A percentile compares a stretch with the other conserved stretches of the same genome.
Evolutionary conservation across 1,140 invertebrate species (phyloP).

Genomic region (Bombus fervidus): DNA sequence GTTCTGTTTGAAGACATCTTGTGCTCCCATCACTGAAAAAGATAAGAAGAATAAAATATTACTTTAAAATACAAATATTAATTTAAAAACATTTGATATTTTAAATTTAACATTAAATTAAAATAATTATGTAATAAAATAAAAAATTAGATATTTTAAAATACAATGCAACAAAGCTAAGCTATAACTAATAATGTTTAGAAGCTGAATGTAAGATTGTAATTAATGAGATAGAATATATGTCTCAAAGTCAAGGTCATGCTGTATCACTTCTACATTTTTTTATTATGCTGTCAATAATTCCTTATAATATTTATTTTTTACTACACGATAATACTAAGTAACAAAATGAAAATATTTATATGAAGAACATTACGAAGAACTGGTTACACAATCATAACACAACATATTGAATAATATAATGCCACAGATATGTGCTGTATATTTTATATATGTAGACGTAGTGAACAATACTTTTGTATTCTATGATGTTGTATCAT

Average conservation of each 20-base stretch:
- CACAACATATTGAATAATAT: background rate
- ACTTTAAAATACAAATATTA: conserved; percentile 3
- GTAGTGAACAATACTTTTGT: conserved; percentile 5
- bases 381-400: background rate
- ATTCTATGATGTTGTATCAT: conserved; percentile 14
- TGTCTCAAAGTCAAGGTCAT: background rate
- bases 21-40: conserved; percentile 69
- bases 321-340: background rate
- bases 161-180: background rate
- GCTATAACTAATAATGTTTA: conserved; percentile 3
- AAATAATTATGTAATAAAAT: background rate
- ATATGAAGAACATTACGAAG: background rate
- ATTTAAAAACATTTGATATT: background rate
- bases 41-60: conserved; percentile 11
- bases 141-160: background rate
- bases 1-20: conserved; percentile 61
- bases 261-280: conserved; percentile 4
- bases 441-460: background rate
- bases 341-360: background rate
- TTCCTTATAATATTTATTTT: background rate
- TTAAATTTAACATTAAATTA: background rate
- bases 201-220: background rate
- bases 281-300: conserved; percentile 12
- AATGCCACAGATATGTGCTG: background rate
- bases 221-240: conserved; percentile 8